phyloP scores from a whole-genome alignment of 2,797 vertebrate genomes.

The Nasua narica region DNA sequence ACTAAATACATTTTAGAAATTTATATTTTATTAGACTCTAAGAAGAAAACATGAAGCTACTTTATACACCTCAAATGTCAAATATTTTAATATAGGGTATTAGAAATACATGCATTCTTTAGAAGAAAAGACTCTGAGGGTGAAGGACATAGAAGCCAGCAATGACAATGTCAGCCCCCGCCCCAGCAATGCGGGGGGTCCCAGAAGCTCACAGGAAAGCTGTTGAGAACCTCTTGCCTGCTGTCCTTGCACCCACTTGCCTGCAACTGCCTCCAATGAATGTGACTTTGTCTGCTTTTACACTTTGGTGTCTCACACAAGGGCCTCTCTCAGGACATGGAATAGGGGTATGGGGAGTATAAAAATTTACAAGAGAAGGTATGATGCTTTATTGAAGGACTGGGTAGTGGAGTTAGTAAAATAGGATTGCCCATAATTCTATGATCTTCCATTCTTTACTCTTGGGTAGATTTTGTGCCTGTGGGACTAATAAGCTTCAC shows the following conservation, averaged over 20 bases:
- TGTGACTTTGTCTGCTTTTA: not conserved
- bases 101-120: not conserved
- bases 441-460: not conserved
- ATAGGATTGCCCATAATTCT: not conserved
- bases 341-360: not conserved
- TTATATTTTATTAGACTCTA: not conserved
- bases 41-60: not conserved
- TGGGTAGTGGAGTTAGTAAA: not conserved
- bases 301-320: not conserved
- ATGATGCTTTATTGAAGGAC: not conserved
- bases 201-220: not conserved
- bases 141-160: not conserved
- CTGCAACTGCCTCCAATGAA: not conserved
- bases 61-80: not conserved
- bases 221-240: not conserved
- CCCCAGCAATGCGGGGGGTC: accelerated
- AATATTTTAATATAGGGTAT: not conserved
- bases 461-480: not conserved
- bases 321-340: not conserved
- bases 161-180: not conserved
- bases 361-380: not conserved
- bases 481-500: not conserved
- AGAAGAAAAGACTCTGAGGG: not conserved
- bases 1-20: not conserved
- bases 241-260: not conserved